Percentiles rank a stretch among this genome's conserved stretches.
Evolutionary conservation across 2,113 vertebrate genomes (phyloP).

Genomic region (Alexandromys fortis): DNA sequence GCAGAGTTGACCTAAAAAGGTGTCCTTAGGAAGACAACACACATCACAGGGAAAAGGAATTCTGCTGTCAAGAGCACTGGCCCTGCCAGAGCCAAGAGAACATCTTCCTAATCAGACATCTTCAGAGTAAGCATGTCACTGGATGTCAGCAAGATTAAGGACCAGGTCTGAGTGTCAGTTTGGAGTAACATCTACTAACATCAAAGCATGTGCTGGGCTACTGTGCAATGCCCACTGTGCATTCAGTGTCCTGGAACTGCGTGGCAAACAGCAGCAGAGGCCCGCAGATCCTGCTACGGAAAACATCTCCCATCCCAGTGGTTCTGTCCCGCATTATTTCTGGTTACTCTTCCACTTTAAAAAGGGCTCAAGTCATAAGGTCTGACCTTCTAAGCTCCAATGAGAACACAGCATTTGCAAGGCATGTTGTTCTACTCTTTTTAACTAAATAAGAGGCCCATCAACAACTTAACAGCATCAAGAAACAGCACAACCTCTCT

Average conservation of each 20-base stretch:
- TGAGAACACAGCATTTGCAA: fast-evolving
- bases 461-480: fast-evolving
- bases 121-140: no score
- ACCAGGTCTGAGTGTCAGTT: background rate
- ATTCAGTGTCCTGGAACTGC: background rate
- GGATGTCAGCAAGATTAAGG: background rate
- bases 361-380: background rate
- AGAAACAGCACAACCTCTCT: background rate
- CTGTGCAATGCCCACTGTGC: background rate
- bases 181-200: background rate
- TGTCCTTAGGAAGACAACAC: background rate
- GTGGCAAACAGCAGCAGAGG: background rate
- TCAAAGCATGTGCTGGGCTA: background rate
- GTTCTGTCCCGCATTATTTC: background rate
- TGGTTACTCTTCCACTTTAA: background rate
- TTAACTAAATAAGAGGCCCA: background rate
- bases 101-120: background rate
- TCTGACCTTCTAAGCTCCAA: background rate
- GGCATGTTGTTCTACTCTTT: background rate
- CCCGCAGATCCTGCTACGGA: background rate
- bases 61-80: background rate
- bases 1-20: background rate
- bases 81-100: no score
- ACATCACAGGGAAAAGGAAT: background rate
- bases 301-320: background rate